Conservation (phyloP, 2,888 invertebrate genomes). For the Sarcophaga variegata region DNA sequence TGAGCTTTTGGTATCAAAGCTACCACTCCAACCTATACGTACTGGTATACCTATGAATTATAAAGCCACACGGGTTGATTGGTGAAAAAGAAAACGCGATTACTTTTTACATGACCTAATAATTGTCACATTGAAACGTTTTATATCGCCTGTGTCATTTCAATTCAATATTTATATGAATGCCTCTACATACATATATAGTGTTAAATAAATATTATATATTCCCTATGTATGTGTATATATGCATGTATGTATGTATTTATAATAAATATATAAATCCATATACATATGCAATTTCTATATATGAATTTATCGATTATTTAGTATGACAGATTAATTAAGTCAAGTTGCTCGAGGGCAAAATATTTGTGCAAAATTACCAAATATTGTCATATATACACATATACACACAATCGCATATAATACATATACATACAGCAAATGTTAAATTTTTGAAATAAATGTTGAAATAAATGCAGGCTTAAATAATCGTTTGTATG, state of each 20-base stretch:
- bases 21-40: no score
- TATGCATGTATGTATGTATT: neutral
- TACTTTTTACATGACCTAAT: neutral
- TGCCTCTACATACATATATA: neutral
- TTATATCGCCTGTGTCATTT: neutral
- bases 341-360: slow-evolving; percentile 57
- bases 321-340: slow-evolving; percentile 66
- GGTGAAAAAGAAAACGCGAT: neutral
- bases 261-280: slow-evolving; percentile 5
- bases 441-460: slow-evolving; percentile 32
- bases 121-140: neutral
- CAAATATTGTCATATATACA: slow-evolving; percentile 56
- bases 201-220: neutral
- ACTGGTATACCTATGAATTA: no score
- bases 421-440: neutral
- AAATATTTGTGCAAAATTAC: slow-evolving; percentile 58
- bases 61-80: neutral
- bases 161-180: neutral
- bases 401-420: neutral
- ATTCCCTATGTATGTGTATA: no score
- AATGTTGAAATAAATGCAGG: slow-evolving; percentile 33
- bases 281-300: neutral
- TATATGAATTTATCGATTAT: slow-evolving; percentile 1
- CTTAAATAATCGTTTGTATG: neutral
- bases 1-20: no score